phyloP scores from a whole-genome alignment of 2,888 invertebrate species.

The Petrolisthes cinctipes region DNA sequence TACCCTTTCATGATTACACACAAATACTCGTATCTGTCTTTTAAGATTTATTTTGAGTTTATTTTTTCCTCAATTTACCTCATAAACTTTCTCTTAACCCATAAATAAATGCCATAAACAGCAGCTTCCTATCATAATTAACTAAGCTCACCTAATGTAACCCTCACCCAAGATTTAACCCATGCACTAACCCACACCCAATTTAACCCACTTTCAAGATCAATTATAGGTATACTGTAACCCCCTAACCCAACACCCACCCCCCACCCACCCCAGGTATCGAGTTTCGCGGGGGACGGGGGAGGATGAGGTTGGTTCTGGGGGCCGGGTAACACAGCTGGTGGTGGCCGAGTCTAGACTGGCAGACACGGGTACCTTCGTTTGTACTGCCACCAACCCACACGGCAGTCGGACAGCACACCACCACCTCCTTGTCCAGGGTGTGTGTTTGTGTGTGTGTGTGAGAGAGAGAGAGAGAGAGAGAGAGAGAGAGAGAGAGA shows the following conservation, averaged over 20 bases:
- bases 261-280: not conserved
- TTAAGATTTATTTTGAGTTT: too few species aligned
- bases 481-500: not conserved
- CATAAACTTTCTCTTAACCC: too few species aligned
- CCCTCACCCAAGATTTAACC: too few species aligned
- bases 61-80: too few species aligned
- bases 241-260: not conserved
- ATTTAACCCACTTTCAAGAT: too few species aligned
- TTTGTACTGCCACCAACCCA: constrained; percentile 56
- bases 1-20: too few species aligned
- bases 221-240: too few species aligned
- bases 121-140: too few species aligned
- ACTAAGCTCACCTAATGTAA: too few species aligned
- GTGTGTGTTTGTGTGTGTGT: constrained; percentile 3
- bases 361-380: constrained; percentile 58
- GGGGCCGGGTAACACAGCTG: constrained; percentile 39
- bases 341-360: constrained; percentile 37
- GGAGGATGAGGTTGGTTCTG: not conserved
- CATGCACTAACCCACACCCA: too few species aligned
- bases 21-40: too few species aligned
- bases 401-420: constrained; percentile 58
- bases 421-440: constrained; percentile 59
- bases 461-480: not conserved
- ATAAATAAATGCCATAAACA: too few species aligned
- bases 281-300: not conserved